These are phyloP conservation scores for Lottia scabra DNA, from an alignment of 2,888 invertebrate genomes.

Conservation along the genomic window DNA sequence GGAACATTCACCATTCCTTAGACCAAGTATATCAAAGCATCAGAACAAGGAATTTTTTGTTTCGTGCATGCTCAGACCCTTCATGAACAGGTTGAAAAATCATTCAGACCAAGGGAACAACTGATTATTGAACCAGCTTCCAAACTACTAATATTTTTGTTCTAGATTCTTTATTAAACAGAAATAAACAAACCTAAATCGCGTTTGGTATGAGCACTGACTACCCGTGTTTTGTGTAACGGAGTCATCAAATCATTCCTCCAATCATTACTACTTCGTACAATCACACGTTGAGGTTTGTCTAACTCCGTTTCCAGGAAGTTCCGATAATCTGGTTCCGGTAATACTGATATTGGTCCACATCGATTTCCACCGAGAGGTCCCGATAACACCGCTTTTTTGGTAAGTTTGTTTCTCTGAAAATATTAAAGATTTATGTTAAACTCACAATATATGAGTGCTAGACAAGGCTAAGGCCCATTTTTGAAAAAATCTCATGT, in stretches of 20 bases:
- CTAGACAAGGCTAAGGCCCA: too few relatives aligned
- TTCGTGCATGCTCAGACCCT: too few relatives aligned
- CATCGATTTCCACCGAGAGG: constrained; percentile 45
- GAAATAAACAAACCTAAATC: constrained; percentile 29
- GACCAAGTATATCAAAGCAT: too few relatives aligned
- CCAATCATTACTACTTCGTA: constrained; percentile 49
- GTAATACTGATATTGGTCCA: constrained; percentile 42
- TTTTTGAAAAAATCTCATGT: too few relatives aligned
- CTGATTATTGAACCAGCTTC: too few relatives aligned
- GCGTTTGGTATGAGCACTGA: constrained; percentile 53
- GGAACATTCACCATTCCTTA: too few relatives aligned
- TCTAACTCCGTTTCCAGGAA: constrained; percentile 55
- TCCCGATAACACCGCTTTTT: constrained; percentile 39
- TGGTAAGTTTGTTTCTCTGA: constrained; percentile 48
- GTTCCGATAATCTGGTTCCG: constrained; percentile 53
- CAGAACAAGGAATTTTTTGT: too few relatives aligned
- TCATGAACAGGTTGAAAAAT: too few relatives aligned
- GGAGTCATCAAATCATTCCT: constrained; percentile 44
- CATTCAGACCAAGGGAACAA: too few relatives aligned
- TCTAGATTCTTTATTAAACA: too few relatives aligned
- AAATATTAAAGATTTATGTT: constrained; percentile 8
- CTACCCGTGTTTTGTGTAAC: constrained; percentile 44
- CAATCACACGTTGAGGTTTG: constrained; percentile 43
- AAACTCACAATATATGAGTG: too few relatives aligned
- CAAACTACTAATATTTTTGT: too few relatives aligned